phyloP scores from a whole-genome alignment of 2,888 invertebrate species.

The Schizaphis graminum region DNA sequence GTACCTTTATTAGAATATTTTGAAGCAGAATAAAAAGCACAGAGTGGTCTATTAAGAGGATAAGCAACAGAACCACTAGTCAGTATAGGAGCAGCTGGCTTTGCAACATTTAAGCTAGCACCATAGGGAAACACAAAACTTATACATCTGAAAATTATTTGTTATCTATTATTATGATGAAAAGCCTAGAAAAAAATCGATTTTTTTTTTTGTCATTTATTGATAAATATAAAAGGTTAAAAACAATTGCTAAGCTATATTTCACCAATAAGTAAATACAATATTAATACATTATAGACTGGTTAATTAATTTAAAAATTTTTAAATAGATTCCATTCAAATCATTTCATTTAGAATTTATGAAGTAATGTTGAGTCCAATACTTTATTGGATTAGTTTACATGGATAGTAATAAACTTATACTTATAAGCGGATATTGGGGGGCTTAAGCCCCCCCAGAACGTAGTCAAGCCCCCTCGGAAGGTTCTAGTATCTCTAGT shows the following conservation, averaged over 20 bases:
- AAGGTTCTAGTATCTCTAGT: too few relatives aligned
- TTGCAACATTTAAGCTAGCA: slow-evolving; percentile 92
- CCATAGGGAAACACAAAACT: slow-evolving; percentile 95
- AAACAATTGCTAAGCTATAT: background rate
- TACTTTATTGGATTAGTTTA: too few relatives aligned
- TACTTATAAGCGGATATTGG: too few relatives aligned
- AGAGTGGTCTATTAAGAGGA: slow-evolving; percentile 92
- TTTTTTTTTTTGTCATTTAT: background rate
- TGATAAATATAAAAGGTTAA: background rate
- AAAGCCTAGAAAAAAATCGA: background rate
- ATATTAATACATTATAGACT: background rate
- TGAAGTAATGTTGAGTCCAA: too few relatives aligned
- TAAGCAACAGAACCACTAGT: slow-evolving; percentile 95
- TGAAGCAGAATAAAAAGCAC: slow-evolving; percentile 78
- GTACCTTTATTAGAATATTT: slow-evolving; percentile 66
- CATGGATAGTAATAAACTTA: too few relatives aligned
- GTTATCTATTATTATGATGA: background rate
- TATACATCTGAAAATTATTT: slow-evolving; percentile 72
- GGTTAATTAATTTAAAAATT: too few relatives aligned
- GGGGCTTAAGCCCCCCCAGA: too few relatives aligned
- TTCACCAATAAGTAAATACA: background rate
- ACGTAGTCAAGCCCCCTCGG: too few relatives aligned
- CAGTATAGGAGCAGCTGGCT: slow-evolving; percentile 88
- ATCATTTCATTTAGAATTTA: too few relatives aligned
- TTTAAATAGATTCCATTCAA: too few relatives aligned